Evolutionary conservation across 2,888 invertebrate genomes (phyloP).

Genomic region (Junonia oenone): DNA sequence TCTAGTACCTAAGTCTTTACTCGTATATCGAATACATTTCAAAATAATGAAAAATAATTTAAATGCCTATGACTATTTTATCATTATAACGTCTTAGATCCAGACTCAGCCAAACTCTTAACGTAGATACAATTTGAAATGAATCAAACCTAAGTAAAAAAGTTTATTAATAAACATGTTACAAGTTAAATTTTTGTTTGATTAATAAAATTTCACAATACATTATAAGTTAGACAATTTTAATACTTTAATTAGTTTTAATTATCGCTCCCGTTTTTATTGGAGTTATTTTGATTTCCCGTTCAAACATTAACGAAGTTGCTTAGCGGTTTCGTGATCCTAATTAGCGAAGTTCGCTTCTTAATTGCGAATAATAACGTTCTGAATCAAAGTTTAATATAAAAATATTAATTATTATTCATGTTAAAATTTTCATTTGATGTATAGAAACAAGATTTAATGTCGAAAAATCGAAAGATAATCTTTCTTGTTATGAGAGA

Average conservation of each 20-base stretch:
- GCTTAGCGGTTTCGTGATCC: slow-evolving; percentile 37
- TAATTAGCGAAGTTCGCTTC: slow-evolving; percentile 47
- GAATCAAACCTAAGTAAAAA: not conserved
- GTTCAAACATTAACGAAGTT: slow-evolving; percentile 43
- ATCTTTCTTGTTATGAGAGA: no score
- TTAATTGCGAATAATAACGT: slow-evolving; percentile 38
- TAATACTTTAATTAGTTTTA: slow-evolving; percentile 23
- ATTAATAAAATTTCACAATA: slow-evolving; percentile 13
- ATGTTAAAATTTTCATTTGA: slow-evolving; percentile 12
- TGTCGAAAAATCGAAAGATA: no score
- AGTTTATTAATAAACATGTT: not conserved
- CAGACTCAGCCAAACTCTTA: no score
- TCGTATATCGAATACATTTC: no score
- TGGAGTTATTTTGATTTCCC: slow-evolving; percentile 39
- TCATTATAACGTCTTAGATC: no score
- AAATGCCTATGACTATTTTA: no score
- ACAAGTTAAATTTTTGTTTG: not conserved
- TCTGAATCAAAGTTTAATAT: slow-evolving; percentile 25
- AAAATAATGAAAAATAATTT: no score
- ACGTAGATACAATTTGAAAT: not conserved
- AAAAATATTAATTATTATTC: slow-evolving; percentile 15
- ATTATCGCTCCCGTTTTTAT: slow-evolving; percentile 33
- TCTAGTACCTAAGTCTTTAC: no score
- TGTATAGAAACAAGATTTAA: not conserved
- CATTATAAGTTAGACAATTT: slow-evolving; percentile 19